Evolutionary conservation across 2,113 vertebrate genomes (phyloP).

Genomic region (Nothoprocta pentlandii): DNA sequence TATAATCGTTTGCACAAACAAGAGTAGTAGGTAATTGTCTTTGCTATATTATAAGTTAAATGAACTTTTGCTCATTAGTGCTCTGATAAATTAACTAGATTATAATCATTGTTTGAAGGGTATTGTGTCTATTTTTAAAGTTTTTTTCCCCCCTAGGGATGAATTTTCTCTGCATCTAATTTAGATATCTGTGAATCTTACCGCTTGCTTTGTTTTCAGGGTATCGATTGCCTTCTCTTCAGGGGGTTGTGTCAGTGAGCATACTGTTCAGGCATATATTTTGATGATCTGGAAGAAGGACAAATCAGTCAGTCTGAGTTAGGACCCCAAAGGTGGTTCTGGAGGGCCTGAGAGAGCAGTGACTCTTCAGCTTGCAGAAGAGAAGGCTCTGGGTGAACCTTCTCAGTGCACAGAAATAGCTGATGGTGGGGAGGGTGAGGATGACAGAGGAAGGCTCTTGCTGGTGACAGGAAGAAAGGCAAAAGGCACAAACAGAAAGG

Average conservation of each 20-base stretch:
- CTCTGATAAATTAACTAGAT: not conserved
- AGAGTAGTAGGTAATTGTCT: not conserved
- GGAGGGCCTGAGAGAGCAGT: not conserved
- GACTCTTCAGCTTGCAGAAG: not conserved
- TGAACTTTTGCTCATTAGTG: not conserved
- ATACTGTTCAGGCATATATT: not conserved
- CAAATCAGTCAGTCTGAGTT: not conserved
- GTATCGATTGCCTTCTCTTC: not conserved
- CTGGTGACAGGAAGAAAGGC: not conserved
- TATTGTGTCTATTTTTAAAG: not conserved
- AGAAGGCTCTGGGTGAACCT: not conserved
- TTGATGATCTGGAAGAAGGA: not conserved
- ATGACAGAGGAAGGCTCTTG: not conserved
- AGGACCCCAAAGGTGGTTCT: not conserved
- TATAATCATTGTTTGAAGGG: not conserved
- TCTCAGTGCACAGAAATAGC: too few relatives aligned
- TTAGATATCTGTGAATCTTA: not conserved
- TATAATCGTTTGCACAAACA: not conserved
- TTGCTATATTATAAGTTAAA: not conserved
- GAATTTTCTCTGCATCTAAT: not conserved
- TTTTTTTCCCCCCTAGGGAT: accelerated
- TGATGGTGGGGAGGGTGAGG: too few relatives aligned
- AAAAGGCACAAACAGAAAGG: not conserved
- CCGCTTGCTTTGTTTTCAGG: not conserved
- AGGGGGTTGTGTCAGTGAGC: not conserved